phyloP scores from a whole-genome alignment of 2,113 vertebrate species.

The Balaeniceps rex region DNA sequence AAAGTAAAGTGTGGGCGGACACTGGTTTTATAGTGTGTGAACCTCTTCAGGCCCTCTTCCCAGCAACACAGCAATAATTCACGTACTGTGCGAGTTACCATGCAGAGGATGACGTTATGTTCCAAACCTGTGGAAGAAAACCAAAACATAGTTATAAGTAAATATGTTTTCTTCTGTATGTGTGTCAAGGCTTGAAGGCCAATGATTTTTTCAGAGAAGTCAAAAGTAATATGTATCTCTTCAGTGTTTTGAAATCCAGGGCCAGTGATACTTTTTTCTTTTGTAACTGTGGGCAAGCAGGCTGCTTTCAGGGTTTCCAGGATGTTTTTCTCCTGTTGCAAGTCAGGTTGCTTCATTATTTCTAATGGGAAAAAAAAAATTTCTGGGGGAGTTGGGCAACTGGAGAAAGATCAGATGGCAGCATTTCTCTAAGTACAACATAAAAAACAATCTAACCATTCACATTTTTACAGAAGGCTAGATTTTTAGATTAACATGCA shows the following conservation, averaged over 20 bases:
- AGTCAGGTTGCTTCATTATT: conserved; percentile 25
- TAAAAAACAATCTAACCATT: neutral
- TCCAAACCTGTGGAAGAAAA: neutral
- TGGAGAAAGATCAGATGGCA: neutral
- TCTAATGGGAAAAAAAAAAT: conserved; percentile 24
- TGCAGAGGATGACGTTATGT: neutral
- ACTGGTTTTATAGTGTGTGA: neutral
- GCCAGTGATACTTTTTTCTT: neutral
- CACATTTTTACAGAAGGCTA: neutral
- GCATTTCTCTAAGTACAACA: neutral
- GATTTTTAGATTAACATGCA: neutral
- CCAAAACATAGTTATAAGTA: neutral
- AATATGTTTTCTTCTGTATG: neutral
- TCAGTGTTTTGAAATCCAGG: conserved; percentile 34
- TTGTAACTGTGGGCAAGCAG: neutral
- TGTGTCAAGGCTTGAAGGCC: neutral
- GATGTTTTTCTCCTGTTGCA: neutral
- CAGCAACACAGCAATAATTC: neutral
- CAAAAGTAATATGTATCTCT: conserved; percentile 35
- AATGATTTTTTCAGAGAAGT: conserved; percentile 20
- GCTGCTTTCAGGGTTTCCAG: neutral
- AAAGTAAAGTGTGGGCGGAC: neutral
- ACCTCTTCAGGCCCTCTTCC: neutral
- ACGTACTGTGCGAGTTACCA: neutral
- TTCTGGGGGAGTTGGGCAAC: neutral